A percentile compares a stretch with the other conserved stretches of the same genome.
Conservation (phyloP, 2,888 invertebrate species). For the Euzophera pinguis region DNA sequence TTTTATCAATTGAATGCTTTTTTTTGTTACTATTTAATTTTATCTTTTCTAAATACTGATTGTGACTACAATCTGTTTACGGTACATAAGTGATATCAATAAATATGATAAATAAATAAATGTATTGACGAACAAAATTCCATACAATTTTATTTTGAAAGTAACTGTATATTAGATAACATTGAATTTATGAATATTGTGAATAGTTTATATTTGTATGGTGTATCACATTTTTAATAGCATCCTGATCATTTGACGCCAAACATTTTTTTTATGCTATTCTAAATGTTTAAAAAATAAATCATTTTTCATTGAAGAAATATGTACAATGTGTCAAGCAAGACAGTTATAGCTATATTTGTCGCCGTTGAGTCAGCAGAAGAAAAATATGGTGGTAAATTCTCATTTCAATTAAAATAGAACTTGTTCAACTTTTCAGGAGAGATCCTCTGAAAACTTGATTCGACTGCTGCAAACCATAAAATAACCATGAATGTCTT, state of each 20-base stretch:
- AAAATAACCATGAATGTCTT: too few species aligned
- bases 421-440: too few species aligned
- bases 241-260: neutral
- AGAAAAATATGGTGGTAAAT: neutral
- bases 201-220: neutral
- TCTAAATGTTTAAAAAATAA: neutral
- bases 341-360: neutral
- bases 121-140: conserved; percentile 5
- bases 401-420: too few species aligned
- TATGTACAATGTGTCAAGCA: neutral
- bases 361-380: neutral
- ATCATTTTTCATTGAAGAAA: neutral
- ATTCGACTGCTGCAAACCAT: too few species aligned
- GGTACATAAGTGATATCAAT: conserved; percentile 8
- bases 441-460: too few species aligned
- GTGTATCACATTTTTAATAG: neutral
- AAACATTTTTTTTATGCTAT: neutral
- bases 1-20: neutral
- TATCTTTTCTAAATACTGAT: conserved; percentile 2
- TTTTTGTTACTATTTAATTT: neutral
- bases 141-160: neutral
- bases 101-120: neutral
- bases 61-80: neutral
- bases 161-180: neutral
- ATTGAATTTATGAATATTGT: neutral